phyloP scores from a whole-genome alignment of 1,140 invertebrate species.

The Lethrus apterus region DNA sequence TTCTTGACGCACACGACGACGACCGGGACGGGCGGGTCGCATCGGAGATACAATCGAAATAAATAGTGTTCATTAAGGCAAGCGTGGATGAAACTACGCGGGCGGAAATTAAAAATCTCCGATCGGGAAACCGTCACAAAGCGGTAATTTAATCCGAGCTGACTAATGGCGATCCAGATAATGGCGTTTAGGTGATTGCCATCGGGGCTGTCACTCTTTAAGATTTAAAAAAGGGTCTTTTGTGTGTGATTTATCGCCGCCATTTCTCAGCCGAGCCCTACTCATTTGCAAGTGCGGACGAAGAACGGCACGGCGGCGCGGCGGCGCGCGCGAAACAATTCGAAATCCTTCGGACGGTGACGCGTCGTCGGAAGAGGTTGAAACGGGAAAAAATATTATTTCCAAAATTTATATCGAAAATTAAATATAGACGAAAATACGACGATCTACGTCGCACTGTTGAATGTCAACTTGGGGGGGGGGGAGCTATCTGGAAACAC shows the following conservation, averaged over 20 bases:
- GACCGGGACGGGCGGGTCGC: too few relatives aligned
- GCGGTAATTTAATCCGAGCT: slow-evolving; percentile 29
- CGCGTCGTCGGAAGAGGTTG: too few relatives aligned
- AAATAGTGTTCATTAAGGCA: slow-evolving; percentile 10
- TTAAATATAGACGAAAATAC: too few relatives aligned
- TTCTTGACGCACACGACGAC: too few relatives aligned
- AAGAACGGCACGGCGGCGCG: slow-evolving; percentile 15
- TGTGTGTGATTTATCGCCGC: slow-evolving; percentile 30
- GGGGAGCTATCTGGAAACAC: too few relatives aligned
- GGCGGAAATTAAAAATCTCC: slow-evolving; percentile 31
- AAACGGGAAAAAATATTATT: too few relatives aligned
- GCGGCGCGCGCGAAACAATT: too few relatives aligned
- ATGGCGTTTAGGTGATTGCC: slow-evolving; percentile 28
- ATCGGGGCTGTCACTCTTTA: slow-evolving; percentile 30
- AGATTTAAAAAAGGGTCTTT: slow-evolving; percentile 32
- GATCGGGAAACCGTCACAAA: slow-evolving; percentile 26
- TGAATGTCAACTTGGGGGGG: too few relatives aligned
- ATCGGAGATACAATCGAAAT: slow-evolving; percentile 7
- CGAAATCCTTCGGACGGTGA: too few relatives aligned
- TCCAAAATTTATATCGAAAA: too few relatives aligned
- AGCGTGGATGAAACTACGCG: slow-evolving; percentile 6
- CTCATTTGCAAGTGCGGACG: slow-evolving; percentile 31
- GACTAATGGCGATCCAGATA: slow-evolving; percentile 31
- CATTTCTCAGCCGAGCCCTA: slow-evolving; percentile 29
- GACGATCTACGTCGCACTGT: too few relatives aligned